These are phyloP conservation scores for Atta colombica DNA, from an alignment of 1,140 invertebrate species.

Conservation along the genomic window DNA sequence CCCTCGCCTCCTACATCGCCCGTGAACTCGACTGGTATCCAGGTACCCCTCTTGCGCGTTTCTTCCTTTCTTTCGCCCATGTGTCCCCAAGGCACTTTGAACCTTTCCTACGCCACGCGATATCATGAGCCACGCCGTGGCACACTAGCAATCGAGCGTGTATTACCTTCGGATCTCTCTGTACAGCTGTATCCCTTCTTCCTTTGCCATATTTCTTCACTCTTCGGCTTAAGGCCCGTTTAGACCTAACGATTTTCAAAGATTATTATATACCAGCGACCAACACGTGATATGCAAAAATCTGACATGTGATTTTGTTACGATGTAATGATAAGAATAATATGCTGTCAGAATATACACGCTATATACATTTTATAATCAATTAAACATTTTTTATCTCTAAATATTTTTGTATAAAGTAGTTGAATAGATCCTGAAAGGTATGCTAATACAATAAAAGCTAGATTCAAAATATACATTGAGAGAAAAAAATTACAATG, in stretches of 20 bases:
- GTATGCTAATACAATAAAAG: neutral
- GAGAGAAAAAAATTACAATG: too few species aligned
- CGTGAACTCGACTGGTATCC: neutral
- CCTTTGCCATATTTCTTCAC: neutral
- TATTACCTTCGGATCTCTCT: slow-evolving; percentile 40
- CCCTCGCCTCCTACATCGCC: slow-evolving; percentile 8
- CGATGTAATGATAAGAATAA: neutral
- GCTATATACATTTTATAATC: neutral
- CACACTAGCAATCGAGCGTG: slow-evolving; percentile 52
- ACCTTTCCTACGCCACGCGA: slow-evolving; percentile 58
- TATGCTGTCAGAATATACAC: neutral
- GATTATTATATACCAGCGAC: neutral
- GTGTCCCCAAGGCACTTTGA: slow-evolving; percentile 53
- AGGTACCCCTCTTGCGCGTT: neutral
- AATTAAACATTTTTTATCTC: neutral
- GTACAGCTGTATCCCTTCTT: neutral
- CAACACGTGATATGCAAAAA: neutral
- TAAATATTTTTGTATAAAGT: neutral
- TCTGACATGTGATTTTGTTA: neutral
- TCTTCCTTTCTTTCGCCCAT: slow-evolving; percentile 46
- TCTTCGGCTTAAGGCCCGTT: slow-evolving; percentile 36
- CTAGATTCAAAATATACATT: too few species aligned
- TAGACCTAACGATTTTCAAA: slow-evolving; percentile 38
- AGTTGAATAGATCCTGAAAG: neutral
- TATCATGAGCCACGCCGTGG: slow-evolving; percentile 34